Conservation (phyloP, 2,888 invertebrate genomes). For the Cyclophora albipunctata region DNA sequence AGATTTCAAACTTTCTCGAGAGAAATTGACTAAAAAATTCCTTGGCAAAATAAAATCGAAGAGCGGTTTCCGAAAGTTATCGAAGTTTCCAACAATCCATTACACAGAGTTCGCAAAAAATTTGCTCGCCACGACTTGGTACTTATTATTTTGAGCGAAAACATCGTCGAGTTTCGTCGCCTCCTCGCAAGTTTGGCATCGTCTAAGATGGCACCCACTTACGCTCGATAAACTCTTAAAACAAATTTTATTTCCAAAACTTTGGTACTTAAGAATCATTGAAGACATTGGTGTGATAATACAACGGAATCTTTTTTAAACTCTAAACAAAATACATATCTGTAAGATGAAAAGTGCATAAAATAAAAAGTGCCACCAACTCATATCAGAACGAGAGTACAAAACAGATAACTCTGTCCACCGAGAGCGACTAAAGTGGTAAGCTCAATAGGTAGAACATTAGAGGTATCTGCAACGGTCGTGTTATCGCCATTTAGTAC, state of each 20-base stretch:
- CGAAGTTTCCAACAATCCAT: conserved; percentile 73
- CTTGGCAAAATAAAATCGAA: conserved; percentile 68
- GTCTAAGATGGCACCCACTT: conserved; percentile 28
- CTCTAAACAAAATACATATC: background rate
- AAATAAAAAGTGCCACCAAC: background rate
- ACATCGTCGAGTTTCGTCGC: conserved; percentile 63
- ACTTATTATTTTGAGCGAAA: conserved; percentile 74
- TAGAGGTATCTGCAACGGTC: conserved; percentile 1
- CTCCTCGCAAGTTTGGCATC: conserved; percentile 44
- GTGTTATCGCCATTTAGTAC: conserved; percentile 23
- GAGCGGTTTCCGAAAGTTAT: conserved; percentile 74
- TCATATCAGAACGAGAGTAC: background rate
- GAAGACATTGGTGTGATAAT: conserved; percentile 1
- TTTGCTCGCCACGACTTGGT: conserved; percentile 51
- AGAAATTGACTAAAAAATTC: conserved; percentile 74
- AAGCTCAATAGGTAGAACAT: background rate
- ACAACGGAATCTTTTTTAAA: background rate
- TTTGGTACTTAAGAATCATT: conserved; percentile 12
- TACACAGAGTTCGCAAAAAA: conserved; percentile 73
- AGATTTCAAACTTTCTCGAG: conserved; percentile 63
- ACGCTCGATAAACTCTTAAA: conserved; percentile 34
- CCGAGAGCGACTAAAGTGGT: background rate
- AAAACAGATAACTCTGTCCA: background rate
- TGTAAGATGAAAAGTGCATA: background rate
- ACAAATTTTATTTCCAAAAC: conserved; percentile 20